These are phyloP conservation scores for Oreohelix idahoensis DNA, from an alignment of 1,140 invertebrate species.

Conservation along the genomic window DNA sequence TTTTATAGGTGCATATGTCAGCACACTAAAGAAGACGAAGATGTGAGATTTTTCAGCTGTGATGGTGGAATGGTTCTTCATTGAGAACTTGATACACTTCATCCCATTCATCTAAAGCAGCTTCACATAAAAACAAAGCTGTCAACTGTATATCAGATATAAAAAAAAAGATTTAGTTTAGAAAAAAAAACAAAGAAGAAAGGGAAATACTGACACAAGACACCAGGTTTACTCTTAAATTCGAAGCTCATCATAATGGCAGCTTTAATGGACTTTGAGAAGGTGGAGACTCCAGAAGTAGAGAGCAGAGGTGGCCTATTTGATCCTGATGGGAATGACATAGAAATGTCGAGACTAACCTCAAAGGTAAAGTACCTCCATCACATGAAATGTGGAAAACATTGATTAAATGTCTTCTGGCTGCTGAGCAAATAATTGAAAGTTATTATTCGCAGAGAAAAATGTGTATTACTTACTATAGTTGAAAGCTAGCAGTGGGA, in stretches of 20 bases:
- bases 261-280: conserved; percentile 52
- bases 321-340: conserved; percentile 59
- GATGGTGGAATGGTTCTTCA: background rate
- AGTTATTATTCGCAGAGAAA: background rate
- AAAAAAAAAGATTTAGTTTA: background rate
- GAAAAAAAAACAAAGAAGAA: background rate
- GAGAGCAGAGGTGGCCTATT: conserved; percentile 62
- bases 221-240: background rate
- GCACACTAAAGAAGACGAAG: background rate
- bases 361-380: conserved; percentile 38
- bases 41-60: background rate
- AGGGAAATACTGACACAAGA: background rate
- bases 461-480: too few relatives aligned
- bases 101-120: background rate
- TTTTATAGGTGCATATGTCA: background rate
- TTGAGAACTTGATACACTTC: background rate
- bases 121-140: background rate
- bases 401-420: background rate
- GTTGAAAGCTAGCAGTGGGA: too few relatives aligned
- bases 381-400: background rate
- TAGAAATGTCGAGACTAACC: conserved; percentile 43
- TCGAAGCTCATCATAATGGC: conserved; percentile 43
- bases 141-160: background rate
- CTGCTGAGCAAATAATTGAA: background rate
- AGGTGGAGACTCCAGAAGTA: conserved; percentile 43